Base-by-base conservation (phyloP, 2,888 invertebrate species). In the Tanypteryx hageni region DNA sequence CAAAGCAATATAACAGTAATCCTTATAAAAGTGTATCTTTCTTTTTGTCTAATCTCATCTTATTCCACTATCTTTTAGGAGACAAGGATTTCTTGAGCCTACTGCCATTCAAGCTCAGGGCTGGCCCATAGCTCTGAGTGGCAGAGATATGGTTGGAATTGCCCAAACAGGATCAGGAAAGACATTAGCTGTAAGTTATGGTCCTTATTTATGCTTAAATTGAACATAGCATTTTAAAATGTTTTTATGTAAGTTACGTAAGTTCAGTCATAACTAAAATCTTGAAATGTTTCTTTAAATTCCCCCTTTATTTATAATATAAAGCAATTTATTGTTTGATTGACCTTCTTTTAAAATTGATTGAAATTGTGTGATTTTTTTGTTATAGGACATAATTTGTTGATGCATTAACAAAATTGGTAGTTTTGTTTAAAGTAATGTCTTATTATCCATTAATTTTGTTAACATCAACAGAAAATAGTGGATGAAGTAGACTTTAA, bases 101-200 rank as follows among this genome's bases (percentile, higher is more conserved):
- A 98, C 98, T 4, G 96, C 98, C 0, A 98, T 98, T 94, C 98
- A 98, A 95, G 97, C 98, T 8, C 97, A 98, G 94, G 97, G 98
- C 4, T 98, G 98, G 98, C 98, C 98, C 0, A 97, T 98, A 94
- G 97, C 98, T 13, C 96, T 98, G 96, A 97, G 97, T 93, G 98
- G 98, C 8, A 95, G 96, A 93, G 98, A 98, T 94, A 96, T 98
- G 94, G 98, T 98, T 93, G 98, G 98, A 27, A 98, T 98, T 94
- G 98, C 98, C 16, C 98, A 98, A 95, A 98, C 97, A 61, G 97
- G 98, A 14, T 97, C 97, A 22, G 97, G 98, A 92, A 98, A 98
- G 94, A 98, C 98, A 4, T 95, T 97, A 31, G 97, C 97, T 31
- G 89, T 89, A 64, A 64, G 89, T 89, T 44, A 16, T 9, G 0